Conservation (phyloP, 2,888 invertebrate genomes). For the Ectemnius lituratus region DNA sequence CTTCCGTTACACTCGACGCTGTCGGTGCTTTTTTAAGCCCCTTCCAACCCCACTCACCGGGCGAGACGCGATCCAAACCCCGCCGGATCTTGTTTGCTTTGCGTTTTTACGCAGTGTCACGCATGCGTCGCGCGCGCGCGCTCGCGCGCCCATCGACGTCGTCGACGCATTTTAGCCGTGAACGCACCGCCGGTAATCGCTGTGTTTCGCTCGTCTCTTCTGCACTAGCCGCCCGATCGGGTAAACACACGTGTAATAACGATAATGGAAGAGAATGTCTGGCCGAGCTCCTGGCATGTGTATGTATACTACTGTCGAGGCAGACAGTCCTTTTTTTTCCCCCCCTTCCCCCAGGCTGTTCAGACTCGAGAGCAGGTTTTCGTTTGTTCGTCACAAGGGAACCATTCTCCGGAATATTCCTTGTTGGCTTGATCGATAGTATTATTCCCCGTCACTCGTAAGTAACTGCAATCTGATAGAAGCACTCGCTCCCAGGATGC, state of each 20-base stretch:
- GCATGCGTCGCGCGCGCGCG: conserved; percentile 17
- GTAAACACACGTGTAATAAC: conserved; percentile 55
- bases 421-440: too few species aligned
- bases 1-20: conserved; percentile 54
- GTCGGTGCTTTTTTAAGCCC: conserved; percentile 48
- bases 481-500: not conserved
- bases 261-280: conserved; percentile 61
- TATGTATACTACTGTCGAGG: too few species aligned
- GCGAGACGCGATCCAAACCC: not conserved
- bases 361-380: too few species aligned
- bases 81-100: conserved; percentile 34
- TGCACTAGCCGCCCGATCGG: conserved; percentile 3
- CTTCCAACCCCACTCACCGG: not conserved
- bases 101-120: conserved; percentile 29
- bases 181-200: conserved; percentile 4
- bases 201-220: not conserved
- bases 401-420: not conserved
- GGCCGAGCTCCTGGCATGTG: conserved; percentile 43
- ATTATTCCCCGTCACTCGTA: conserved; percentile 1
- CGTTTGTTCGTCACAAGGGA: not conserved
- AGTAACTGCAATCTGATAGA: conserved; percentile 7
- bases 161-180: conserved; percentile 31
- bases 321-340: too few species aligned
- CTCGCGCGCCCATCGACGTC: not conserved
- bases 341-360: too few species aligned